These are phyloP conservation scores for Phenganax subtilis DNA, from an alignment of 92 coral and sea anemone genomes.

Conservation along the genomic window DNA sequence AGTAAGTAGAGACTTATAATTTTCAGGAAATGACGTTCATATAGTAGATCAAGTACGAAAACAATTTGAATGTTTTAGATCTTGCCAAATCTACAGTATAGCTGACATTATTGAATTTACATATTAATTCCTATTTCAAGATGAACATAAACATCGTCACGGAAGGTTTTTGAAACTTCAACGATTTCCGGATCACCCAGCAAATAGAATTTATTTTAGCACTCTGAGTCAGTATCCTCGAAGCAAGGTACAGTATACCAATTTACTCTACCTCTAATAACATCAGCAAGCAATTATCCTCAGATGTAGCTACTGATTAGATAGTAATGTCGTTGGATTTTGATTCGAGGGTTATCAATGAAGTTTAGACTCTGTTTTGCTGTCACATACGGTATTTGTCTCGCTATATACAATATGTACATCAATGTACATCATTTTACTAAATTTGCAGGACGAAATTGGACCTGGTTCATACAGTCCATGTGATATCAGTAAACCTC, in stretches of 20 bases:
- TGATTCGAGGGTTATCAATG: too few species aligned
- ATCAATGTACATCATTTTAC: neutral
- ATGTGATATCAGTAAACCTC: slow-evolving; percentile 65
- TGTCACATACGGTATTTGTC: too few species aligned
- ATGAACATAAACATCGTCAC: slow-evolving; percentile 67
- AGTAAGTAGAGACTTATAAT: slow-evolving; percentile 41
- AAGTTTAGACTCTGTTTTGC: too few species aligned
- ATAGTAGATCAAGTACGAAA: too few species aligned
- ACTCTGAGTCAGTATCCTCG: slow-evolving; percentile 86
- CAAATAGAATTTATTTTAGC: slow-evolving; percentile 84
- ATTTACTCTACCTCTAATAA: neutral
- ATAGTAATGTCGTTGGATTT: too few species aligned
- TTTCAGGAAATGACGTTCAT: too few species aligned
- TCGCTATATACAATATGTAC: neutral
- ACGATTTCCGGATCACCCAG: slow-evolving; percentile 78
- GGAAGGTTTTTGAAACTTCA: slow-evolving; percentile 84
- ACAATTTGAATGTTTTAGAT: neutral
- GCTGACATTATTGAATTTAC: neutral
- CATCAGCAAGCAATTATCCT: neutral
- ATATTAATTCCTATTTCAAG: slow-evolving; percentile 34
- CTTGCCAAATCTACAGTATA: neutral
- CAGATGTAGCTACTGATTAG: neutral
- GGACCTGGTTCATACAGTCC: slow-evolving; percentile 89
- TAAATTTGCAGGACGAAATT: slow-evolving; percentile 57
- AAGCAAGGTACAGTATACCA: slow-evolving; percentile 57